phyloP scores from a whole-genome alignment of 2,888 invertebrate genomes.

The Pollenia labialis region DNA sequence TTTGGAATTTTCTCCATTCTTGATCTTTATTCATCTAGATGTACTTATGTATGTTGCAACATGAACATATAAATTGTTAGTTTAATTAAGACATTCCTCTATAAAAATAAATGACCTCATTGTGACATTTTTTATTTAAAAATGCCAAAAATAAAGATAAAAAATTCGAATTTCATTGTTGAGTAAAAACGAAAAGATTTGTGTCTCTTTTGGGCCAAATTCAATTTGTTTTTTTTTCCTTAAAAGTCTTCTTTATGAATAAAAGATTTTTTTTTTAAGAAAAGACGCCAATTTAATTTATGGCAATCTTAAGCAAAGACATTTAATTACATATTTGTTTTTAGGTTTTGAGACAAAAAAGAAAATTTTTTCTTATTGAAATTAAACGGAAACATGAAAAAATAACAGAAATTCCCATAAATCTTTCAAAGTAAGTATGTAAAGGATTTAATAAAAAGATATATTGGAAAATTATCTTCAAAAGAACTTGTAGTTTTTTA shows the following conservation, averaged over 20 bases:
- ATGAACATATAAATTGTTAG: conserved; percentile 12
- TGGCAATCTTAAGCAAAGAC: conserved; percentile 59
- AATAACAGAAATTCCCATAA: conserved; percentile 48
- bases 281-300: conserved; percentile 72
- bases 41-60: conserved; percentile 27
- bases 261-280: conserved; percentile 32
- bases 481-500: neutral
- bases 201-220: conserved; percentile 14
- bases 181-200: neutral
- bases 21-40: neutral
- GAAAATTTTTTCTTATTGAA: neutral
- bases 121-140: conserved; percentile 68
- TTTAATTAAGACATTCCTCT: conserved; percentile 63
- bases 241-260: conserved; percentile 33
- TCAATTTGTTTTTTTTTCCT: neutral
- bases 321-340: conserved; percentile 67
- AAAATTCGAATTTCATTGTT: conserved; percentile 45
- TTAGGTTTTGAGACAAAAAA: conserved; percentile 1
- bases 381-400: conserved; percentile 26
- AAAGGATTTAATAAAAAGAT: conserved; percentile 50
- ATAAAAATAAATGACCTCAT: conserved; percentile 68
- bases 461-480: neutral
- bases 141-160: conserved; percentile 23
- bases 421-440: conserved; percentile 42
- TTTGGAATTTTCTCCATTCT: neutral